phyloP scores from a whole-genome alignment of 2,797 vertebrate genomes.

The Sebastes alutus region DNA sequence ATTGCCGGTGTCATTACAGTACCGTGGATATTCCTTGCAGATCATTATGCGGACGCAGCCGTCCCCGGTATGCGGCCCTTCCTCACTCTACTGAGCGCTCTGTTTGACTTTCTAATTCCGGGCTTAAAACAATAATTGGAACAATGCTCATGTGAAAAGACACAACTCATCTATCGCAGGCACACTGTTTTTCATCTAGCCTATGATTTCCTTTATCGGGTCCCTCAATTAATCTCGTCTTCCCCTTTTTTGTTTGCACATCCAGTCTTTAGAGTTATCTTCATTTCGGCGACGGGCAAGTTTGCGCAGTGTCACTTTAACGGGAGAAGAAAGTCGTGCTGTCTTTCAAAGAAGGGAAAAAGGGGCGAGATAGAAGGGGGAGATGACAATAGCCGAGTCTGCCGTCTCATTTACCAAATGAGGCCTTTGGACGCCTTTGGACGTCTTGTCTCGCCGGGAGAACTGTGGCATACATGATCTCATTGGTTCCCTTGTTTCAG shows the following conservation, averaged over 20 bases:
- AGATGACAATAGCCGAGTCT: constrained; percentile 35
- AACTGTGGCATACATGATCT: constrained; percentile 38
- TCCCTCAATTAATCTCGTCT: constrained; percentile 29
- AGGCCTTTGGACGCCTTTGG: constrained; percentile 67
- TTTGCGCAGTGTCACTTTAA: constrained; percentile 28
- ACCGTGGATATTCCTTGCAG: constrained; percentile 16
- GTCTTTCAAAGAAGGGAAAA: constrained; percentile 21
- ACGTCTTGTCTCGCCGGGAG: constrained; percentile 27
- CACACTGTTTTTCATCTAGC: constrained; percentile 20
- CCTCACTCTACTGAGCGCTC: constrained; percentile 11
- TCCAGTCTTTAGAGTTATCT: constrained; percentile 19
- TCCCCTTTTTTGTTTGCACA: constrained; percentile 22
- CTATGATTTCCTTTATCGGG: constrained; percentile 8
- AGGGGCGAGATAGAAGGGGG: neutral
- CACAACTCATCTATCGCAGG: constrained; percentile 15
- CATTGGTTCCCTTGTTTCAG: constrained; percentile 51
- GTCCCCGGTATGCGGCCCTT: constrained; percentile 6
- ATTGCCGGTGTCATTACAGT: constrained; percentile 25
- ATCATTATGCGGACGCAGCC: constrained; percentile 34
- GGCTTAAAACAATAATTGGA: constrained; percentile 43
- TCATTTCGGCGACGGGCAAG: neutral
- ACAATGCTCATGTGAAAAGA: constrained; percentile 37
- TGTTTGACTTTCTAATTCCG: constrained; percentile 38
- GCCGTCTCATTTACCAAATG: constrained; percentile 67
- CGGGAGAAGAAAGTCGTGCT: constrained; percentile 7